Conservation (phyloP, 37 sponge, comb jelly and placozoan genomes). For the Cliona cf. orientalis region DNA sequence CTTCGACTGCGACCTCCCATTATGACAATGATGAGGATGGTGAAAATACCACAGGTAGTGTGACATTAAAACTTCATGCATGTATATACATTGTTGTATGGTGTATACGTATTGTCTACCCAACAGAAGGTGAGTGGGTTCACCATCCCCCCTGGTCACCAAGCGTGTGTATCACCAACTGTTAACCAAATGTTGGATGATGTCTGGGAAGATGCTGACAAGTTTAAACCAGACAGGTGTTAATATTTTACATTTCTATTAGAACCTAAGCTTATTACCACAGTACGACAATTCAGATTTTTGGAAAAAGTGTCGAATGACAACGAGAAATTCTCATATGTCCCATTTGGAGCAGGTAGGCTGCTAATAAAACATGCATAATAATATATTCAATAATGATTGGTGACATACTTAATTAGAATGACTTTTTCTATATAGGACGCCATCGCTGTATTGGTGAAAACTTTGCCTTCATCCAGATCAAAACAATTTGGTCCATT, state of each 20-base stretch:
- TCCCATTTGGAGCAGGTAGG: constrained; percentile 94
- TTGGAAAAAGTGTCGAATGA: constrained; percentile 23
- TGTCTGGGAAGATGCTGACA: constrained; percentile 60
- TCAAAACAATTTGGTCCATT: constrained; percentile 88
- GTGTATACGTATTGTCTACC: neutral
- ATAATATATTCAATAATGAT: neutral
- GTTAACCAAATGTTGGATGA: constrained; percentile 74
- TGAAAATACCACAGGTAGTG: constrained; percentile 71
- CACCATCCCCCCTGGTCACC: constrained; percentile 86
- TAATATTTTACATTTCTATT: neutral
- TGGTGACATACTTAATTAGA: too few relatives aligned
- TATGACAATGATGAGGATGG: constrained; percentile 94
- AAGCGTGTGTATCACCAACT: constrained; percentile 92
- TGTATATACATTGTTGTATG: neutral
- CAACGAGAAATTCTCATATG: constrained; percentile 84
- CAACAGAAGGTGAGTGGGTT: constrained; percentile 53
- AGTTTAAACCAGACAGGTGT: constrained; percentile 82
- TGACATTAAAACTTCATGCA: neutral
- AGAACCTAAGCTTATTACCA: neutral
- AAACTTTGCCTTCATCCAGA: constrained; percentile 88
- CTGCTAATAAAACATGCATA: neutral
- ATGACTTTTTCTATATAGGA: constrained; percentile 31
- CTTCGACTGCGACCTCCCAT: constrained; percentile 89
- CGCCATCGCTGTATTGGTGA: constrained; percentile 92
- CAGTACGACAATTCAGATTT: constrained; percentile 15